Conservation (phyloP, 2,888 invertebrate species). For the Hoplodrina blanda region DNA sequence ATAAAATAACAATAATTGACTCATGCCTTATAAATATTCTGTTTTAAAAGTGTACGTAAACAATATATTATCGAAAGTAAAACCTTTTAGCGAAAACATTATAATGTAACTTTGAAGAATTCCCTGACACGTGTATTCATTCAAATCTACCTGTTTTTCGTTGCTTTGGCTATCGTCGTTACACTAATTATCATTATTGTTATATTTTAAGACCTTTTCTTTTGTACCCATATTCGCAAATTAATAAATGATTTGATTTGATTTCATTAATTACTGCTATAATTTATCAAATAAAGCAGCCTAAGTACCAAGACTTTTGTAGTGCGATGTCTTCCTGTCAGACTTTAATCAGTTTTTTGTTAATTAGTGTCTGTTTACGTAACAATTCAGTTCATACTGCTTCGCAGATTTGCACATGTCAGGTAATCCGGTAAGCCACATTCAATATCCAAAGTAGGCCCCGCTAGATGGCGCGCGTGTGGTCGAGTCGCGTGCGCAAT, state of each 20-base stretch:
- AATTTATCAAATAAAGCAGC: no score
- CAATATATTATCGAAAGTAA: constrained; percentile 16
- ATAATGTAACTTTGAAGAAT: constrained; percentile 19
- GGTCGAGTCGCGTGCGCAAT: constrained; percentile 89
- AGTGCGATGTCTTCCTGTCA: constrained; percentile 4
- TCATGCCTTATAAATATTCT: constrained; percentile 56
- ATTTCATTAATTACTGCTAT: no score
- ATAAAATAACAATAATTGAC: constrained; percentile 69
- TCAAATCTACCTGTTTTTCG: not conserved
- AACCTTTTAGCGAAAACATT: constrained; percentile 36
- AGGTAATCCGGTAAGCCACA: constrained; percentile 74
- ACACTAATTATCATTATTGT: no score
- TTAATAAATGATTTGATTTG: no score
- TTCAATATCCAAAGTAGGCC: constrained; percentile 74
- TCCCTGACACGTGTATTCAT: constrained; percentile 8
- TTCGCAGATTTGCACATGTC: constrained; percentile 64
- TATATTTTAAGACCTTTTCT: no score
- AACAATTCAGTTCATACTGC: constrained; percentile 66
- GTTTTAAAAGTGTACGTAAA: constrained; percentile 42
- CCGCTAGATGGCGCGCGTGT: constrained; percentile 89
- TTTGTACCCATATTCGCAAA: no score
- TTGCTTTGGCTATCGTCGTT: no score
- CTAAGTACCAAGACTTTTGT: not conserved
- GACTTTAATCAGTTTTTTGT: constrained; percentile 23
- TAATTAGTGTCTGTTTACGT: constrained; percentile 45